phyloP scores from a whole-genome alignment of 1,140 invertebrate genomes.

The Sitodiplosis mosellana region DNA sequence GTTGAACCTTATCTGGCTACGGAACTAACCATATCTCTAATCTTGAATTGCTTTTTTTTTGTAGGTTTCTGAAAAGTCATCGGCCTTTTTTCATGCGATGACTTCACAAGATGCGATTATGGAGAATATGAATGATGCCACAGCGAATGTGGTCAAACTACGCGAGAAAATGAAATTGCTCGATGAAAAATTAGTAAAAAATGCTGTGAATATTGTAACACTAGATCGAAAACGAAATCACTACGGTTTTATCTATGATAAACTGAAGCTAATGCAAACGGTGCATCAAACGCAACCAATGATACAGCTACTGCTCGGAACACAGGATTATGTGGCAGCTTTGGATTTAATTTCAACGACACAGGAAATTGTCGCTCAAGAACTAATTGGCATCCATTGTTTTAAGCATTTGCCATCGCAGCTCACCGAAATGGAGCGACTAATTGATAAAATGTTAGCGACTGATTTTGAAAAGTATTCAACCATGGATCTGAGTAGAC shows the following conservation, averaged over 20 bases:
- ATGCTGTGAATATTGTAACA: conserved; percentile 59
- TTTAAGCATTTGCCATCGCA: conserved; percentile 91
- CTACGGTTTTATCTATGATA: conserved; percentile 40
- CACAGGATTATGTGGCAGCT: conserved; percentile 93
- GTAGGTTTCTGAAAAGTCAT: conserved; percentile 62
- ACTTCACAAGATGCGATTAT: conserved; percentile 85
- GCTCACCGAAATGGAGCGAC: conserved; percentile 86
- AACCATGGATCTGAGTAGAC: conserved; percentile 79
- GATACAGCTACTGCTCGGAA: conserved; percentile 84
- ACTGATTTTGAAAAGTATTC: conserved; percentile 89
- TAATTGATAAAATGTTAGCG: conserved; percentile 93
- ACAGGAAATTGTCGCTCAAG: conserved; percentile 79
- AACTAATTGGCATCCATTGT: conserved; percentile 78
- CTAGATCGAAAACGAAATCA: conserved; percentile 42
- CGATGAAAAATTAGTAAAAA: conserved; percentile 58
- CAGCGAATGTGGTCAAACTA: conserved; percentile 56
- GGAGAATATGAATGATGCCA: conserved; percentile 71
- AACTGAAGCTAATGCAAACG: conserved; percentile 82
- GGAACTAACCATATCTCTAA: too few species aligned
- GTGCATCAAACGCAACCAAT: conserved; percentile 96
- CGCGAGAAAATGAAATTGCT: conserved; percentile 48
- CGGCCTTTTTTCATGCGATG: conserved; percentile 94
- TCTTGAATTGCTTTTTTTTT: too few species aligned
- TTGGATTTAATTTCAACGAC: conserved; percentile 92
- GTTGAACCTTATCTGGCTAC: too few species aligned